phyloP scores from a whole-genome alignment of 2,888 invertebrate species.

The Acrobasis repandana region DNA sequence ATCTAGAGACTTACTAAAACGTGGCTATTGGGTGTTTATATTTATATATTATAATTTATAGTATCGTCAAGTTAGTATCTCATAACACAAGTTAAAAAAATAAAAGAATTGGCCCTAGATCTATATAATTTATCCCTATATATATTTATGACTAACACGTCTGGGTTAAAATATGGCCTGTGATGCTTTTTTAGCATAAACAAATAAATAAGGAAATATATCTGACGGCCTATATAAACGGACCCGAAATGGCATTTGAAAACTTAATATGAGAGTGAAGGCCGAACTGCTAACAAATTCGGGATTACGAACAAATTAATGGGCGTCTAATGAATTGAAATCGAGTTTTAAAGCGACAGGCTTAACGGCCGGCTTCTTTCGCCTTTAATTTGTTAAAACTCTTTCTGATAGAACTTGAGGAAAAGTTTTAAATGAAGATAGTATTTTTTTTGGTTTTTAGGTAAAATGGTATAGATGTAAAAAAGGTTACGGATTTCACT shows the following conservation, averaged over 20 bases:
- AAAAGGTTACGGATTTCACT: too few relatives aligned
- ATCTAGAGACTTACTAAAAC: too few relatives aligned
- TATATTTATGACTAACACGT: too few relatives aligned
- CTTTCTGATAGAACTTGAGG: conserved; percentile 4
- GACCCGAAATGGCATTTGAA: conserved; percentile 2
- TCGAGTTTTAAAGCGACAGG: conserved; percentile 20
- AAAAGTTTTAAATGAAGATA: not conserved
- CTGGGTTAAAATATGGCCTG: too few relatives aligned
- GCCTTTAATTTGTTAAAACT: conserved; percentile 21
- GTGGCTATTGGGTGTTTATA: too few relatives aligned
- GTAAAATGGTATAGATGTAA: too few relatives aligned
- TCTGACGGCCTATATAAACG: not conserved
- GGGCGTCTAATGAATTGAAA: conserved; percentile 23
- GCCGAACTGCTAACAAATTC: conserved; percentile 17
- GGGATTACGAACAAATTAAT: conserved; percentile 18
- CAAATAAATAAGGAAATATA: not conserved
- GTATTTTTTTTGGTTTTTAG: not conserved
- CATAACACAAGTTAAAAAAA: too few relatives aligned
- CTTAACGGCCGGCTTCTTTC: conserved; percentile 18
- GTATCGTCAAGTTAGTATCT: too few relatives aligned
- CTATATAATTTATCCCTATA: too few relatives aligned
- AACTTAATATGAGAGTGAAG: conserved; percentile 6
- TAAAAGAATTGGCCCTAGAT: too few relatives aligned
- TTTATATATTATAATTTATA: too few relatives aligned
- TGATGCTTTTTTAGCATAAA: not conserved